Evolutionary conservation across 2,113 vertebrate genomes (phyloP).

Genomic region (Nannobrachium achirus): DNA sequence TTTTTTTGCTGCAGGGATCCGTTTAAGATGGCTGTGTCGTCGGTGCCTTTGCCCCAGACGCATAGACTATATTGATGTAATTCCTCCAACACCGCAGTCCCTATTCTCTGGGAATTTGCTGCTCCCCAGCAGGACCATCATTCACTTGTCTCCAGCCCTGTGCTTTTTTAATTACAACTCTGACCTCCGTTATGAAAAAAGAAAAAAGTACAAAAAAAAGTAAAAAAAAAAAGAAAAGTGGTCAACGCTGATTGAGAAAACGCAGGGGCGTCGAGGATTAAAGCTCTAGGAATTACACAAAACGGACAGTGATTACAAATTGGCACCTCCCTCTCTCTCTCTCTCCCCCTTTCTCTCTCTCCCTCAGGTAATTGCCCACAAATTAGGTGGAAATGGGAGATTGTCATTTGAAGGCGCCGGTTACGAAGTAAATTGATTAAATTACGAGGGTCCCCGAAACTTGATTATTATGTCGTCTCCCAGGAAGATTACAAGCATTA

Average conservation of each 20-base stretch:
- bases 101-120: conserved; percentile 36
- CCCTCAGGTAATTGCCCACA: conserved; percentile 21
- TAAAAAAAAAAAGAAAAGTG: too few species aligned
- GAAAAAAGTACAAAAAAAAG: too few species aligned
- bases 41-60: conserved; percentile 46
- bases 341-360: neutral
- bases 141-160: conserved; percentile 14
- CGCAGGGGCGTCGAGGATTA: conserved; percentile 32
- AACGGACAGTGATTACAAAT: conserved; percentile 44
- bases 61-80: conserved; percentile 39
- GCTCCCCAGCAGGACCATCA: conserved; percentile 38
- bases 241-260: conserved; percentile 47
- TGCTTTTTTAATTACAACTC: conserved; percentile 57
- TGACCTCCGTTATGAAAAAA: conserved; percentile 55
- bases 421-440: conserved; percentile 33
- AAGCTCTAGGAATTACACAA: conserved; percentile 42
- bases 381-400: conserved; percentile 18
- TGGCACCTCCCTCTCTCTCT: conserved; percentile 21
- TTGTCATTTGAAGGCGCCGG: conserved; percentile 33
- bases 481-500: conserved; percentile 24
- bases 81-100: conserved; percentile 18
- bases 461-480: conserved; percentile 39
- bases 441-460: conserved; percentile 30
- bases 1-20: conserved; percentile 53
- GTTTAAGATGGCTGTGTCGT: conserved; percentile 44